Evolutionary conservation across 2,888 invertebrate species (phyloP).

Genomic region (Leucozona laternaria): DNA sequence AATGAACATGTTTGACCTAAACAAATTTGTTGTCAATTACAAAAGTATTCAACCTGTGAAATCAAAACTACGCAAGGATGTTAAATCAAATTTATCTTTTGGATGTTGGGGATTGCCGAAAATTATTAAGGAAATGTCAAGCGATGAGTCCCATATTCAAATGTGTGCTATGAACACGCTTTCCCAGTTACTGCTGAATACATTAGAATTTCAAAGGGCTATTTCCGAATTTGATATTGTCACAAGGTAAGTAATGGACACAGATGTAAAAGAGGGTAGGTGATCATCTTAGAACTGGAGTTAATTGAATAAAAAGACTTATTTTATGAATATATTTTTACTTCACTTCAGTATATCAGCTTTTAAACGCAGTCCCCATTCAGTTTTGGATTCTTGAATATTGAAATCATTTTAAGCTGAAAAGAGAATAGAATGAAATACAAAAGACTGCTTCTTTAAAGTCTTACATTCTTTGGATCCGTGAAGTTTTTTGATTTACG

Average conservation of each 20-base stretch:
- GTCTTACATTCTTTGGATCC: too few relatives aligned
- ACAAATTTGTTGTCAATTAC: not conserved
- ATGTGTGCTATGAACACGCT: slow-evolving; percentile 79
- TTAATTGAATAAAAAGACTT: too few relatives aligned
- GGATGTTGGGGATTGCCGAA: slow-evolving; percentile 80
- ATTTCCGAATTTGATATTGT: slow-evolving; percentile 79
- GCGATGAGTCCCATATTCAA: slow-evolving; percentile 77
- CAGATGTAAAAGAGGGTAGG: too few relatives aligned
- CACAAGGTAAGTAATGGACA: slow-evolving; percentile 77
- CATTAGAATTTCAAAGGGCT: slow-evolving; percentile 79
- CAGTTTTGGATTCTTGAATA: too few relatives aligned
- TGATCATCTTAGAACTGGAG: too few relatives aligned
- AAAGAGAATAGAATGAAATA: too few relatives aligned
- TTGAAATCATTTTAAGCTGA: too few relatives aligned
- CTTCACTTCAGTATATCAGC: too few relatives aligned
- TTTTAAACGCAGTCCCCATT: too few relatives aligned
- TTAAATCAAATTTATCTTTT: slow-evolving; percentile 79
- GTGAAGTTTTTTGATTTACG: too few relatives aligned
- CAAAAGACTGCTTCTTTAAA: too few relatives aligned
- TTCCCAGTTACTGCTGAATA: slow-evolving; percentile 79
- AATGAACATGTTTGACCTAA: not conserved
- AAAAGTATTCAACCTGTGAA: slow-evolving; percentile 27
- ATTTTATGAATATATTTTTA: too few relatives aligned
- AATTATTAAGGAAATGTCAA: slow-evolving; percentile 79
- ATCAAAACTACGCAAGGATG: slow-evolving; percentile 55